Evolutionary conservation across 2,113 vertebrate genomes (phyloP), one percentile per base, ranked within the genome.

Genomic region (Fregata magnificens): DNA sequence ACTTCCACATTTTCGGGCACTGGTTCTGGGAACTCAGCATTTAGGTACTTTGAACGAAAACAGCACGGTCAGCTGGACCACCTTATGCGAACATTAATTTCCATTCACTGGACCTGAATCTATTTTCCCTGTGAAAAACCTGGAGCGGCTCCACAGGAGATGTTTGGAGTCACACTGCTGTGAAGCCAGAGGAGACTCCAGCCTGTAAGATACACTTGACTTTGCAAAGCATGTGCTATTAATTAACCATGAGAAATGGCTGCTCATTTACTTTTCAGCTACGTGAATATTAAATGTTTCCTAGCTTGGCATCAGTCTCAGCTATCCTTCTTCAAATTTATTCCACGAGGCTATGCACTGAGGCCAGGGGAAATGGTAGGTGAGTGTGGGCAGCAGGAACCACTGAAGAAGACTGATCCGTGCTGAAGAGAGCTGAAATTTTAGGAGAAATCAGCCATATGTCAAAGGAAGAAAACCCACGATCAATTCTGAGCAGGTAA

Each of bases 1-100:
- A 96, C 97, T 97, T 97, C 91, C 97, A 97, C 95, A 92, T 94
- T 95, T 95, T 95, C 72, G 0, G 89, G 84, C 87, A 70, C 82
- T 63, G 78, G 74, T 96, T 97, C 86, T 96, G 87, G 93, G 94
- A 97, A 96, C 74, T 96, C 96, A 97, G 94, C 94, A 95, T 96
- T 96, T 96, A 92, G 90, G 40, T 88, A 95, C 89, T 96, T 82
- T 67, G 74, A 95, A 90, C 73, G 70, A 94, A 96, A 97, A 97
- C 95, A 96, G 50, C 87, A 71, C 5, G 44, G 93, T 96, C 97
- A 93, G 93, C 82, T 88, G 93, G 96, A 97, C 94, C 96, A 96
- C 93, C 96, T 94, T 50, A 96, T 2, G 6, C 32, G 94, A 91
- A 90, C 59, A 71, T 73, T 93, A 91, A 95, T 96, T 97, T 94